A percentile compares a stretch with the other conserved stretches of the same genome.
phyloP scores from a whole-genome alignment of 2,888 invertebrate genomes.

The Trissonchulus sp. region DNA sequence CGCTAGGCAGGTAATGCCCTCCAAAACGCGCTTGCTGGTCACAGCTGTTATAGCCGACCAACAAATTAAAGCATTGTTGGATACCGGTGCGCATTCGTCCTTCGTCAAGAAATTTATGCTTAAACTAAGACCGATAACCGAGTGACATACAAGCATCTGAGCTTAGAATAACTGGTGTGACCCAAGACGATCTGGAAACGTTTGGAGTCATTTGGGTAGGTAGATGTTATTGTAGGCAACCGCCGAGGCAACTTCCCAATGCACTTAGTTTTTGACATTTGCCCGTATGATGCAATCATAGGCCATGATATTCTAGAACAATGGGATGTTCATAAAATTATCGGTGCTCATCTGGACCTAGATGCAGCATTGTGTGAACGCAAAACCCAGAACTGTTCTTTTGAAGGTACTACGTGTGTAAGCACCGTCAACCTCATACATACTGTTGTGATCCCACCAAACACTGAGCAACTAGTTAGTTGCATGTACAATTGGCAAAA shows the following conservation, averaged over 20 bases:
- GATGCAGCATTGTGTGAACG: background rate
- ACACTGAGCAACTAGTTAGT: background rate
- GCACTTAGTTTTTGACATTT: background rate
- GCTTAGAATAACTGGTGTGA: background rate
- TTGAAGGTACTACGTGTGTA: too few species aligned
- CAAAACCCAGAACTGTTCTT: background rate
- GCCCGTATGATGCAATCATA: conserved; percentile 1
- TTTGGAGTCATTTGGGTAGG: background rate
- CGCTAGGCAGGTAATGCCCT: background rate
- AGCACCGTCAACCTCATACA: background rate
- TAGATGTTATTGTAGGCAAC: background rate
- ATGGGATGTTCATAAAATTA: background rate
- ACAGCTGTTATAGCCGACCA: background rate
- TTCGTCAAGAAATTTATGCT: too few species aligned
- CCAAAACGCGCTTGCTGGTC: conserved; percentile 2
- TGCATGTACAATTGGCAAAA: background rate
- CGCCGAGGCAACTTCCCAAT: background rate
- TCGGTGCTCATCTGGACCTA: background rate
- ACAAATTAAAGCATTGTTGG: conserved; percentile 5
- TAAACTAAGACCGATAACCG: too few species aligned
- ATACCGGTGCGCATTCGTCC: too few species aligned
- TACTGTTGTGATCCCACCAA: background rate
- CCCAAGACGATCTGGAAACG: background rate
- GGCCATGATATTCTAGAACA: background rate
- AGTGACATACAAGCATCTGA: background rate